Evolutionary conservation across 2,113 vertebrate species (phyloP), one percentile per base, ranked within the genome.

Genomic region (Alligator mississippiensis): DNA sequence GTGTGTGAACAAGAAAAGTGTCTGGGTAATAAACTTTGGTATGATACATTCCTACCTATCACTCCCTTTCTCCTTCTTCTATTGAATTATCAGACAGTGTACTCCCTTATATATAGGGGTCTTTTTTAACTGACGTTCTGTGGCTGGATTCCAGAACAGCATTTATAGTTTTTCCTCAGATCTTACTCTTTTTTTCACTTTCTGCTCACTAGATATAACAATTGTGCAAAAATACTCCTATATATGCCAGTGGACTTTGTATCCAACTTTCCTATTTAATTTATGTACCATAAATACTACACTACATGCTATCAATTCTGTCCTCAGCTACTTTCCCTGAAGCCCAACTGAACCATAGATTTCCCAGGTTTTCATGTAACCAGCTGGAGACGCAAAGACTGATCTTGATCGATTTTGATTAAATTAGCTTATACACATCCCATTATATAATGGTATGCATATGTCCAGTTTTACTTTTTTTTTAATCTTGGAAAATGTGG

Each of bases 401-500:
- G 1, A 34, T 55, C 66, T 24, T 30, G 28, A 63, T 17, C 27
- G 58, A 22, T 4, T 74, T 77, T 92, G 82, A 60, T 4, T 30
- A 25, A 3, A 62, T 1, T 59, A 16, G 3, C 57, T 92, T 80
- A 63, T 63, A 47, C 11, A 79, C 10, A 1, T 85, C 18, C 47
- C 47, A 47, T 47, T 9, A 47, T 47, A 47, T 47, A 47, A 47
- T 76, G 11, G 1, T 77, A 5, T 60, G 11, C 4, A 22, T 93
- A 59, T 91, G 90, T 72, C 27, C 30, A 54, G 82, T 76, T 95
- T 94, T 87, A 74, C 70, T 80, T 93, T 95, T 88, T 68, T 90
- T 57, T 75, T 91, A 82, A n/a, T 92, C 12, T 74, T 14, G 1
- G 11, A 15, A 92, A 58, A 28, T 83, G 87, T 54, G 95, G 92